Percentiles rank a stretch among this genome's conserved stretches.
These are phyloP conservation scores for Lophius americanus DNA, from an alignment of 2,797 vertebrate species.

Conservation along the genomic window DNA sequence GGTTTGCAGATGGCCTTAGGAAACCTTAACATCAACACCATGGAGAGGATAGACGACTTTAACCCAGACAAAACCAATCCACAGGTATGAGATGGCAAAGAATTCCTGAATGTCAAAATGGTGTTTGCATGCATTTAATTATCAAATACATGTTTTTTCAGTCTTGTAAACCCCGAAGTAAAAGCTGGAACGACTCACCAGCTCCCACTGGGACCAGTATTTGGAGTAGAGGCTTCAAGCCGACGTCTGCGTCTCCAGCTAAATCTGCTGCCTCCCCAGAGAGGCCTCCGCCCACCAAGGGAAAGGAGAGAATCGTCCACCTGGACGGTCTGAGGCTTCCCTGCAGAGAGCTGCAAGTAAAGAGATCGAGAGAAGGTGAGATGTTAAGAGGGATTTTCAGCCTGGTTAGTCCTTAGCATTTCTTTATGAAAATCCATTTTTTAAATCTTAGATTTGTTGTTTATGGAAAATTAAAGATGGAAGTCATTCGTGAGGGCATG, in stretches of 20 bases:
- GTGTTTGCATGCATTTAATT: background rate
- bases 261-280: constrained; percentile 51
- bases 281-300: constrained; percentile 78
- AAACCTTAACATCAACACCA: constrained; percentile 90
- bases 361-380: constrained; percentile 89
- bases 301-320: constrained; percentile 80
- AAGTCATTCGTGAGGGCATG: no score
- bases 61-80: constrained; percentile 81
- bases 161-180: constrained; percentile 78
- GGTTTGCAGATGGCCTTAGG: constrained; percentile 94
- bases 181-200: constrained; percentile 78
- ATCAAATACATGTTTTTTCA: constrained; percentile 52
- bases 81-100: constrained; percentile 37
- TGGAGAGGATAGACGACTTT: constrained; percentile 89
- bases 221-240: constrained; percentile 83
- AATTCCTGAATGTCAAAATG: no score
- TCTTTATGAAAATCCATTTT: no score
- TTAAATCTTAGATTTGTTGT: no score
- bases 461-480: no score
- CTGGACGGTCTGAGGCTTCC: constrained; percentile 79
- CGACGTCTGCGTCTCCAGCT: background rate
- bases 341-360: constrained; percentile 78
- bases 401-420: no score
- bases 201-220: constrained; percentile 77
- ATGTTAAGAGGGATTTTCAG: background rate